Conservation (phyloP, 2,113 vertebrate genomes). For the Cebidichthys violaceus region DNA sequence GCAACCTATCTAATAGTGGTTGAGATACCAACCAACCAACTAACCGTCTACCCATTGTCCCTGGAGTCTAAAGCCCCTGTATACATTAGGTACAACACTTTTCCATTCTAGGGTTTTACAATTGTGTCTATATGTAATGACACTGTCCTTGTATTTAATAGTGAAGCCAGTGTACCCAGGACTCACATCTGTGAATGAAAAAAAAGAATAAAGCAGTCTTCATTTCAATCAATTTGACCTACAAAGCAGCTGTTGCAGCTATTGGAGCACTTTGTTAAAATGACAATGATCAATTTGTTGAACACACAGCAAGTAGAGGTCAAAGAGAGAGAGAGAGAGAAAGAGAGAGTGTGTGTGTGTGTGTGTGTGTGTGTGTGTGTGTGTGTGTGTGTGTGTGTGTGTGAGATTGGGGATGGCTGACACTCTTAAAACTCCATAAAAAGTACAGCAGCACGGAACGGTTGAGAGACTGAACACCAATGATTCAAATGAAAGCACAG, state of each 20-base stretch:
- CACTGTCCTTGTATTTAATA: neutral
- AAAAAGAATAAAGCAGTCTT: slow-evolving; percentile 19
- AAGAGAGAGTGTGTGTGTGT: neutral
- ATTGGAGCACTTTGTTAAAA: slow-evolving; percentile 27
- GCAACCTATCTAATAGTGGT: neutral
- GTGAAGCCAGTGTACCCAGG: neutral
- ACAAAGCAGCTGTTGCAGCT: slow-evolving; percentile 22
- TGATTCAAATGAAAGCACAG: neutral
- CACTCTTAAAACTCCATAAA: slow-evolving; percentile 1
- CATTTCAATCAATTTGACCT: slow-evolving; percentile 55
- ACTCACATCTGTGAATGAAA: slow-evolving; percentile 26
- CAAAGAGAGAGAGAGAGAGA: neutral
- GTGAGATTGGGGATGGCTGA: neutral
- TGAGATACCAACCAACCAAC: neutral
- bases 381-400: slow-evolving; percentile 3
- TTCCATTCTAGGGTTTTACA: neutral
- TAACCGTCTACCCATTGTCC: neutral
- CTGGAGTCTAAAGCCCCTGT: neutral
- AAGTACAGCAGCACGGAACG: neutral
- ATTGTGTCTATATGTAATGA: slow-evolving; percentile 1
- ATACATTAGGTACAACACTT: neutral
- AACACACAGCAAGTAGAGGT: slow-evolving; percentile 40
- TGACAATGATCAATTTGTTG: slow-evolving; percentile 35
- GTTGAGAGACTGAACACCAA: neutral
- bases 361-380: no score